Evolutionary conservation across 1,140 invertebrate genomes (phyloP), one percentile per base, ranked within the genome.

Genomic region (Tetraneura akinire): DNA sequence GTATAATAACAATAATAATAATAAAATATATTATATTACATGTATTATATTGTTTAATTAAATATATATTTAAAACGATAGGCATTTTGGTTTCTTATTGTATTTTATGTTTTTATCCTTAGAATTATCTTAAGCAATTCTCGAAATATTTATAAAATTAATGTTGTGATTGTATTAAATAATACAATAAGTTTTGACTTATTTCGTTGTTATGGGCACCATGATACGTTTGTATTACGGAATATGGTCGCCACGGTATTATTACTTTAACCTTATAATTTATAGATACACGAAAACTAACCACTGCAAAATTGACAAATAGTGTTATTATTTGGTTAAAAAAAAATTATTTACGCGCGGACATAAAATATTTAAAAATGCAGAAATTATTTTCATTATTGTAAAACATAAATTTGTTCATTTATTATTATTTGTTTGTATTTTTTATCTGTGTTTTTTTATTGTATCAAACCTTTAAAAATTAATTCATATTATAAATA

Each of bases 201-300:
- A 51, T 71, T 71, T 49, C 74, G 74, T 78, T 78, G 74, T 78
- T 78, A 78, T 78, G 74, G 74, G 55, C 74, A 78, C 55, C 55
- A 21, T 62, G n/a, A 57, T 78, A 45, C 29, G 55, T 74, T 70
- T 70, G 68, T 70, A 49, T 51, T 21, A 66, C n/a, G 37, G 18
- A 71, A 10, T n/a, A 29, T 23, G 68, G 68, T 71, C 68, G 68
- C 68, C 26, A 71, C 68, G 68, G 68, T 49, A 71, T 71, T 71
- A 51, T 71, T 71, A 71, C 16, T 32, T 71, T 71, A 71, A 51
- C 47, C 49, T 70, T 70, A 71, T 51, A 71, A 71, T 71, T 51
- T 51, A 71, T 71, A 71, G 23, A n/a, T 6, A 26, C 16, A 23
- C 23, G 14, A 47, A 16, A 1, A 47, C 66, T 13, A 8, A 37